Conservation (phyloP, 1,140 invertebrate species). For the Belonocnema kinseyi region DNA sequence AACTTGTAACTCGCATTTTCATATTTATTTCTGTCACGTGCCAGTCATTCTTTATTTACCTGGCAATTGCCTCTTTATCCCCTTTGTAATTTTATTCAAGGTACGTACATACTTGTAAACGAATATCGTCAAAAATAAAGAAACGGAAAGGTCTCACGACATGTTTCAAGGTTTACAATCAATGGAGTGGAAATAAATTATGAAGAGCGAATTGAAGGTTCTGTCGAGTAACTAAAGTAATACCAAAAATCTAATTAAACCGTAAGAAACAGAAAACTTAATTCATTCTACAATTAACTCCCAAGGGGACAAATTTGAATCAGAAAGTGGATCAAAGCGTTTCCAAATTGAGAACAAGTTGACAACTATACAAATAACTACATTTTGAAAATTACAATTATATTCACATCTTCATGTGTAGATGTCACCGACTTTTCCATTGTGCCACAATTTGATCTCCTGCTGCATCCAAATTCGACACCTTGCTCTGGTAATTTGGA, state of each 20-base stretch:
- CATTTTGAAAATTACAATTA: too few species aligned
- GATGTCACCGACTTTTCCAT: too few species aligned
- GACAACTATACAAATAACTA: too few species aligned
- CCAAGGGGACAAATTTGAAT: not conserved
- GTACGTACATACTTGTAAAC: constrained; percentile 12
- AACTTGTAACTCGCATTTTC: not conserved
- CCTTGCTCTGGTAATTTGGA: too few species aligned
- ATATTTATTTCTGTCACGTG: constrained; percentile 16
- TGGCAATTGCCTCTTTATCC: not conserved
- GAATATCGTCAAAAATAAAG: constrained; percentile 23
- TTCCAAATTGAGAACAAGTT: too few species aligned
- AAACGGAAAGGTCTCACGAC: constrained; percentile 23
- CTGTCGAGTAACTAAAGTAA: constrained; percentile 1
- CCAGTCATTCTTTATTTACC: constrained; percentile 6
- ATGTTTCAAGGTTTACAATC: constrained; percentile 14
- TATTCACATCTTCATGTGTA: too few species aligned
- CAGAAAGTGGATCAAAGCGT: too few species aligned
- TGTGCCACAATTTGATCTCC: too few species aligned
- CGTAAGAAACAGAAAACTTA: not conserved
- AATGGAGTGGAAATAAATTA: constrained; percentile 14
- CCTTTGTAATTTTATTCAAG: constrained; percentile 19
- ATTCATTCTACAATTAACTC: not conserved
- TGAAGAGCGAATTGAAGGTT: constrained; percentile 2
- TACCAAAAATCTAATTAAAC: not conserved
- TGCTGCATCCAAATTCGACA: too few species aligned